phyloP scores from a whole-genome alignment of 2,888 invertebrate genomes.

The Limnephilus auricula region DNA sequence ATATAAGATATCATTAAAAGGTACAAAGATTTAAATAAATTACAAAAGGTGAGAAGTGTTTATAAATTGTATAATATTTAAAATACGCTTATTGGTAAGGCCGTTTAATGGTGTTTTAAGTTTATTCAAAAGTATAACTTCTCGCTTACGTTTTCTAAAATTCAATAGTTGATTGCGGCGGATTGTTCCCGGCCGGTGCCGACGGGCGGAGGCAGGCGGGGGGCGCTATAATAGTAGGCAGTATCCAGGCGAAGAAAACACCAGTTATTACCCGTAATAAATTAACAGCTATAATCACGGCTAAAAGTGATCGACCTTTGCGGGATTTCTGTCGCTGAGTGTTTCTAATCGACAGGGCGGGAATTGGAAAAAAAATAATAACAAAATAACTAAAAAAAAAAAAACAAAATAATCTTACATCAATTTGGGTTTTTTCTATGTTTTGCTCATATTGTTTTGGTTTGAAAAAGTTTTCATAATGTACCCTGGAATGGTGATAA shows the following conservation, averaged over 20 bases:
- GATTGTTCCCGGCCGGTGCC: slow-evolving; percentile 10
- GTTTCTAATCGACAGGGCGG: neutral
- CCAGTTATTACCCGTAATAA: slow-evolving; percentile 39
- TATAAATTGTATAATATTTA: too few species aligned
- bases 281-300: slow-evolving; percentile 34
- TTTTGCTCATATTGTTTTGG: too few species aligned
- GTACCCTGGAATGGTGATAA: too few species aligned
- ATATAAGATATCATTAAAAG: too few species aligned
- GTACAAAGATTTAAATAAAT: too few species aligned
- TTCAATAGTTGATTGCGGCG: neutral
- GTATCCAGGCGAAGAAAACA: slow-evolving; percentile 12
- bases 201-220: neutral
- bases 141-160: neutral
- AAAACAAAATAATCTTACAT: too few species aligned
- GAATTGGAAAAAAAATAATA: neutral
- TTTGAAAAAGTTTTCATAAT: too few species aligned
- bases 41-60: too few species aligned
- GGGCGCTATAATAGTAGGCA: neutral
- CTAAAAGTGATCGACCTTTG: slow-evolving; percentile 37
- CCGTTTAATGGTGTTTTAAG: neutral
- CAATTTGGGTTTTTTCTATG: too few species aligned
- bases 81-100: too few species aligned
- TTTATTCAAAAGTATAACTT: neutral
- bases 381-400: too few species aligned
- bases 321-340: slow-evolving; percentile 29